A percentile compares a stretch with the other conserved stretches of the same genome.
Evolutionary conservation across 2,113 vertebrate species (phyloP).

Genomic region (Murina feae): DNA sequence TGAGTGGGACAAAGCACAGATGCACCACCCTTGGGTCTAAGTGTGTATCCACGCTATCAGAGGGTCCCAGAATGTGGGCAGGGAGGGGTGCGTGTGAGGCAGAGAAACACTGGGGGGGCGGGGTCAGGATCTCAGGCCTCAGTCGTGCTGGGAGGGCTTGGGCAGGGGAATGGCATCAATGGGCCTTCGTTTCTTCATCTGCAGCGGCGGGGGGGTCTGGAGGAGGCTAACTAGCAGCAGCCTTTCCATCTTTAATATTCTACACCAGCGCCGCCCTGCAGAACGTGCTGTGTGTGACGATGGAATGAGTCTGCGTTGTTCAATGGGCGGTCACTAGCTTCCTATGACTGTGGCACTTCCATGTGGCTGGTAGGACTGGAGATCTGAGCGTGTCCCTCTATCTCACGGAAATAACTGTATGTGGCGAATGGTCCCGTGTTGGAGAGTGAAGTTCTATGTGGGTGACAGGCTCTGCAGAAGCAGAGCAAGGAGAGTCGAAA

Average conservation of each 20-base stretch:
- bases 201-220: neutral
- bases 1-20: neutral
- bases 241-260: neutral
- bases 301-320: neutral
- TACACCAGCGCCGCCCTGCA: neutral
- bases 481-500: neutral
- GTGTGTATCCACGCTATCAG: neutral
- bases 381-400: neutral
- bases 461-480: neutral
- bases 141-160: neutral
- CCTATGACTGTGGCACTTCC: neutral
- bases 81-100: neutral
- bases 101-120: neutral
- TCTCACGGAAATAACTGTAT: neutral
- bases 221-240: neutral
- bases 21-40: fast-evolving
- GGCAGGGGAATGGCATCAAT: neutral
- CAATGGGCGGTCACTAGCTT: neutral
- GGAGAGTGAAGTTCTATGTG: neutral
- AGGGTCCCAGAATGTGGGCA: neutral
- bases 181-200: neutral
- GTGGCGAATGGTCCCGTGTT: neutral
- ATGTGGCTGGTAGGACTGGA: too few relatives aligned
- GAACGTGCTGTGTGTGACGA: neutral
- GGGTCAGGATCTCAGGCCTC: neutral